Evolutionary conservation across 2,888 invertebrate species (phyloP).

Genomic region (Brachyptera putata): DNA sequence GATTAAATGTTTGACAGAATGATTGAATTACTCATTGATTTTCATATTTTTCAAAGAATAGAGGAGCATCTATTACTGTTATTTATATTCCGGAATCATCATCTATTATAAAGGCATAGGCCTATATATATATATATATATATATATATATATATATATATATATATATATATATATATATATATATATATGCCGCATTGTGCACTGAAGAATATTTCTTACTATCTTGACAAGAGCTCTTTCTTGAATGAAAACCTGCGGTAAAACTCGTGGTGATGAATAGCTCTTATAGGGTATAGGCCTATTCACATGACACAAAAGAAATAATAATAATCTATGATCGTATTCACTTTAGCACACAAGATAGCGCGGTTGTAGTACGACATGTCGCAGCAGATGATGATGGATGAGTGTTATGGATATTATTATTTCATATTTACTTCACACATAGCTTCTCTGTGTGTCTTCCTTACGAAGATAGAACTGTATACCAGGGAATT

Average conservation of each 20-base stretch:
- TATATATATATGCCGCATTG: no score
- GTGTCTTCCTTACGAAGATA: not conserved
- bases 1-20: no score
- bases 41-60: no score
- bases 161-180: no score
- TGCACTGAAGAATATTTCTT: no score
- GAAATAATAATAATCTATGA: slow-evolving; percentile 21
- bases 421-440: slow-evolving; percentile 16
- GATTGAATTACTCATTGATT: no score
- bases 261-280: slow-evolving; percentile 13
- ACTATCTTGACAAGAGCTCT: not conserved
- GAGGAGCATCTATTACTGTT: no score
- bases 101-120: no score
- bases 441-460: not conserved
- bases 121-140: no score
- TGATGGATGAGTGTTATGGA: slow-evolving; percentile 15
- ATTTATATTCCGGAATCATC: no score
- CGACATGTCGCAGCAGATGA: not conserved
- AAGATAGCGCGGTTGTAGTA: slow-evolving; percentile 2
- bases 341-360: slow-evolving; percentile 9
- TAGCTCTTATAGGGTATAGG: not conserved
- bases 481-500: not conserved
- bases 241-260: not conserved
- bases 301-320: slow-evolving; percentile 9
- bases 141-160: no score